Conservation (phyloP, 92 coral and sea anemone genomes). For the Palythoa heliodiscus region DNA sequence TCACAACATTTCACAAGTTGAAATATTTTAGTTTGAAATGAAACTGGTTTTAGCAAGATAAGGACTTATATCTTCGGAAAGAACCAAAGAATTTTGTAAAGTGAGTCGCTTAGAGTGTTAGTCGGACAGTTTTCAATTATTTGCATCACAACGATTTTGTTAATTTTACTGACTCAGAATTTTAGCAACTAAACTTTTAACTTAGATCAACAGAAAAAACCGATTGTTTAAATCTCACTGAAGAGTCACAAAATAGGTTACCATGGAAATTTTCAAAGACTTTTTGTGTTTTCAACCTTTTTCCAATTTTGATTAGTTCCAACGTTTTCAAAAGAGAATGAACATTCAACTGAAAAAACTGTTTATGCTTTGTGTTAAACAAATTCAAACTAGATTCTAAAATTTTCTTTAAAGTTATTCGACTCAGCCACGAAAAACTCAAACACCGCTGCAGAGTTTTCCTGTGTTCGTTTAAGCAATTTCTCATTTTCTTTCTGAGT, state of each 20-base stretch:
- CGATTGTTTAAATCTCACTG: neutral
- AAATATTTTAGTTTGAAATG: too few relatives aligned
- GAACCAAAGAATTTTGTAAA: neutral
- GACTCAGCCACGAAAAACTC: neutral
- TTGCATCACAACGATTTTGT: neutral
- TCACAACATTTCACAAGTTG: neutral
- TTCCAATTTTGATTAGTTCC: neutral
- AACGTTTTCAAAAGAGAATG: neutral
- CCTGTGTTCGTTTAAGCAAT: neutral
- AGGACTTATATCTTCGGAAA: neutral
- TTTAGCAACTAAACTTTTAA: conserved; percentile 19
- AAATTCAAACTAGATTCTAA: conserved; percentile 8
- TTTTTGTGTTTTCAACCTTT: neutral
- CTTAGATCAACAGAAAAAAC: neutral
- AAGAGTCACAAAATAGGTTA: neutral
- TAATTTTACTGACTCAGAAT: conserved; percentile 1
- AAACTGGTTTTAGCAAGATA: too few relatives aligned
- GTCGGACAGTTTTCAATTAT: neutral
- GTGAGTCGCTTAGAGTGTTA: neutral
- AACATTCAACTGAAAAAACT: neutral
- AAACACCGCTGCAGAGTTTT: neutral
- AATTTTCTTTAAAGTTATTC: neutral
- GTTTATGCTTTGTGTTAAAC: neutral
- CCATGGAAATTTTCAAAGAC: neutral
- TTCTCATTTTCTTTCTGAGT: neutral